Conservation (phyloP, 2,113 vertebrate species). For the Jacana jacana region DNA sequence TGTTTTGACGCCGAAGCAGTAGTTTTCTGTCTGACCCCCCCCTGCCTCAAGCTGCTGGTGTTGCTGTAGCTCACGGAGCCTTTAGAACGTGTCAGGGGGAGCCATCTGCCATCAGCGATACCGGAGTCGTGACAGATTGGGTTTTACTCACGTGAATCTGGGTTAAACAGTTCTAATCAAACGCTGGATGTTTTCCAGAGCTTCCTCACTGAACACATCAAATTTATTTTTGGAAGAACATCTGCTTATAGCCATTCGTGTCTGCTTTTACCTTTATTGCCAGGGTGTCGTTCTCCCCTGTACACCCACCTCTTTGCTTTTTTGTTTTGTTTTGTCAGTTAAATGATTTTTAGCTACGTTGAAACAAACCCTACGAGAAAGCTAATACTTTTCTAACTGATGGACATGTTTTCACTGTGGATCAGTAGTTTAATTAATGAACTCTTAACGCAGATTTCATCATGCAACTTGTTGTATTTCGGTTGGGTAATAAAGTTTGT, state of each 20-base stretch:
- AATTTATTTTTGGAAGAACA: slow-evolving; percentile 10
- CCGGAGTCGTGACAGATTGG: background rate
- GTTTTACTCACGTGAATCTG: slow-evolving; percentile 24
- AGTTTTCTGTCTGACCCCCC: background rate
- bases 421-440: slow-evolving; percentile 27
- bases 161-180: slow-evolving; percentile 5
- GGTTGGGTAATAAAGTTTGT: slow-evolving; percentile 53
- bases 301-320: background rate
- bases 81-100: background rate
- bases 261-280: slow-evolving; percentile 2
- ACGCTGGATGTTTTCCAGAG: slow-evolving; percentile 31
- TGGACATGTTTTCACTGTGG: slow-evolving; percentile 68
- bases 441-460: slow-evolving; percentile 41
- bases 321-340: background rate
- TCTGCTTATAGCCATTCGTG: slow-evolving; percentile 11
- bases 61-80: background rate
- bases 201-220: background rate
- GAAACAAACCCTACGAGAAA: slow-evolving; percentile 70
- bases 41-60: background rate
- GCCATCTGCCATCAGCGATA: background rate
- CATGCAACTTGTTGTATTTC: slow-evolving; percentile 27
- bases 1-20: slow-evolving; percentile 27
- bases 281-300: slow-evolving; percentile 19
- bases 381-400: slow-evolving; percentile 62
- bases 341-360: slow-evolving; percentile 2